A percentile compares a stretch with the other conserved stretches of the same genome.
Evolutionary conservation across 2,797 vertebrate species (phyloP).

Genomic region (Pseudochromis fuscus): DNA sequence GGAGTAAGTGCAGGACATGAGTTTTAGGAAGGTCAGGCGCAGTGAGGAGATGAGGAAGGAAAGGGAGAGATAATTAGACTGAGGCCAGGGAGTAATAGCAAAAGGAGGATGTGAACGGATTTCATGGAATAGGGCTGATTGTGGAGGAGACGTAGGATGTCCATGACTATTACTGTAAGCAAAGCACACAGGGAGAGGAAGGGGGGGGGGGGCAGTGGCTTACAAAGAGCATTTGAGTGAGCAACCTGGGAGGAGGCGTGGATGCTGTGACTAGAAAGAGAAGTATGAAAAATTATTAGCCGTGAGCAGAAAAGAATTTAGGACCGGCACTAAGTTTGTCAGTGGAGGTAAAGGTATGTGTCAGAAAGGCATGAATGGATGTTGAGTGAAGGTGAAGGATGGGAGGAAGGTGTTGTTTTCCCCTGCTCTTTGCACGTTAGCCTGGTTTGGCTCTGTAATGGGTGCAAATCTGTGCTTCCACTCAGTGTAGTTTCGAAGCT

Average conservation of each 20-base stretch:
- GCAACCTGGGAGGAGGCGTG: constrained; percentile 36
- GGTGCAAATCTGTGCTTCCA: constrained; percentile 10
- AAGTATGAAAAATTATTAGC: constrained; percentile 24
- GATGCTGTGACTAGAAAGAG: constrained; percentile 19
- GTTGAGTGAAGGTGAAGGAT: constrained; percentile 21
- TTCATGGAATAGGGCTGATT: constrained; percentile 22
- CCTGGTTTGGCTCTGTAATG: constrained; percentile 18
- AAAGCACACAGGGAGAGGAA: constrained; percentile 28
- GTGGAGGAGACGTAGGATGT: constrained; percentile 14
- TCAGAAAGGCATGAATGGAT: constrained; percentile 30
- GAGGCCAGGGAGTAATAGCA: constrained; percentile 29
- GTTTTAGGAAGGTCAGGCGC: constrained; percentile 24
- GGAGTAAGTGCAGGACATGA: constrained; percentile 17
- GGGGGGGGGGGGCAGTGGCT: no score
- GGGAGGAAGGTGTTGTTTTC: constrained; percentile 20
- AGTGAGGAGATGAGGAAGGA: constrained; percentile 29
- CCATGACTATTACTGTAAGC: constrained; percentile 28
- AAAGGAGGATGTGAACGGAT: constrained; percentile 43
- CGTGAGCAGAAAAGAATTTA: constrained; percentile 11
- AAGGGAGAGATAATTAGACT: constrained; percentile 32
- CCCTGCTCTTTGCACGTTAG: constrained; percentile 31
- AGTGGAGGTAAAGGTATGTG: constrained; percentile 17
- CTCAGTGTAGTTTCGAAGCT: neutral
- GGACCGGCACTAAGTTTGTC: constrained; percentile 19
- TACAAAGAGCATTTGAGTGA: constrained; percentile 26